Conservation (phyloP, 2,888 invertebrate genomes). For the Eristalinus sepulchralis region DNA sequence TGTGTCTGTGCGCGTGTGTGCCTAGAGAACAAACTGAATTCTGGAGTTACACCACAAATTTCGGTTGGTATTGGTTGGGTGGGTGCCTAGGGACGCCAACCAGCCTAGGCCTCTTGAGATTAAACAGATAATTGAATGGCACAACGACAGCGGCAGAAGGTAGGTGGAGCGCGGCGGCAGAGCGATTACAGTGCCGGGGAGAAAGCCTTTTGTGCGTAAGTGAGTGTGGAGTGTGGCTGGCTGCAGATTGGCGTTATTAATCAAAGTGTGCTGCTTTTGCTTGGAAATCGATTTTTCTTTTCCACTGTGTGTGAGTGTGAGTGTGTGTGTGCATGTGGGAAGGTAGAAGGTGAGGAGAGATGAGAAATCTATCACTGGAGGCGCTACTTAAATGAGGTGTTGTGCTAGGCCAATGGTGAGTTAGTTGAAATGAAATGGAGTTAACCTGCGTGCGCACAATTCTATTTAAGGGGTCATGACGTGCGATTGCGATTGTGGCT, state of each 20-base stretch:
- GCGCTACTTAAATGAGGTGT: conserved; percentile 42
- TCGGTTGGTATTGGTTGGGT: conserved; percentile 46
- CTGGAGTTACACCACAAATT: conserved; percentile 48
- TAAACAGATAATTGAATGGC: conserved; percentile 70
- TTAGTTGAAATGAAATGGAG: conserved; percentile 28
- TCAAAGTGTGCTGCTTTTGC: conserved; percentile 47
- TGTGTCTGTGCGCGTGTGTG: conserved; percentile 7
- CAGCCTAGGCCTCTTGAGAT: conserved; percentile 66
- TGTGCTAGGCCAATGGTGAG: not conserved
- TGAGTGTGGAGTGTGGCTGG: conserved; percentile 34
- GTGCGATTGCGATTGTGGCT: conserved; percentile 3
- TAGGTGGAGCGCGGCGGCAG: not conserved
- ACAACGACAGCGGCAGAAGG: conserved; percentile 18
- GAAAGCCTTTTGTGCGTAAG: conserved; percentile 70
- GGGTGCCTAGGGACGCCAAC: conserved; percentile 17
- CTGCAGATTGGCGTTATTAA: conserved; percentile 58
- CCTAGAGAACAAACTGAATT: conserved; percentile 43
- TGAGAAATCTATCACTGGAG: conserved; percentile 57
- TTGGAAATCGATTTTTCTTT: conserved; percentile 50
- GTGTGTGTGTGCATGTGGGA: not conserved
- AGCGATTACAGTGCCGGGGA: conserved; percentile 42
- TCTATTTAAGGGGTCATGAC: conserved; percentile 63
- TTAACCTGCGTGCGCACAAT: conserved; percentile 42
- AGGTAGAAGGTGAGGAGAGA: conserved; percentile 8
- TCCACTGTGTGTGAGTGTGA: not conserved